Evolutionary conservation across 2,113 vertebrate species (phyloP).

Genomic region (Vidua chalybeata): DNA sequence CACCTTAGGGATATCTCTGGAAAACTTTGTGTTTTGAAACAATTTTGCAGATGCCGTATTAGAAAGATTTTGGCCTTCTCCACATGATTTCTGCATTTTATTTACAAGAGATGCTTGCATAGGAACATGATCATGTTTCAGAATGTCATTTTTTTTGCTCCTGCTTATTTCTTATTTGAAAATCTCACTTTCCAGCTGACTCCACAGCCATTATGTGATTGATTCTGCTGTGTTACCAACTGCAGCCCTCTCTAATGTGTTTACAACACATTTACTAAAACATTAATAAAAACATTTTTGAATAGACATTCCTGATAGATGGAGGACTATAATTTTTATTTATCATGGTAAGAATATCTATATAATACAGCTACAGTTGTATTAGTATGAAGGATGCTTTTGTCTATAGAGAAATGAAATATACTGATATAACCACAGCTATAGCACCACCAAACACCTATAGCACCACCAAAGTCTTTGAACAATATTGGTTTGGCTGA

Average conservation of each 20-base stretch:
- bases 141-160: background rate
- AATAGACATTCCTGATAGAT: background rate
- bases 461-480: background rate
- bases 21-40: slow-evolving; percentile 23
- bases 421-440: background rate
- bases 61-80: background rate
- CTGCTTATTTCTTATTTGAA: background rate
- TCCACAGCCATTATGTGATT: background rate
- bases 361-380: background rate
- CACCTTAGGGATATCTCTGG: slow-evolving; percentile 29
- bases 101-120: background rate
- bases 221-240: background rate
- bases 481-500: background rate
- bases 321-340: background rate
- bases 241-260: background rate
- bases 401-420: background rate
- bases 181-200: background rate
- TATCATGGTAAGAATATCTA: background rate
- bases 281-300: background rate
- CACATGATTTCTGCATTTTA: background rate
- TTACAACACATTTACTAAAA: background rate
- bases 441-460: background rate
- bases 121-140: background rate
- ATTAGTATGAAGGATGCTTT: background rate
- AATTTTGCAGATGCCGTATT: slow-evolving; percentile 37